Evolutionary conservation across 2,888 invertebrate genomes (phyloP).

Genomic region (Calliopum simillimum): DNA sequence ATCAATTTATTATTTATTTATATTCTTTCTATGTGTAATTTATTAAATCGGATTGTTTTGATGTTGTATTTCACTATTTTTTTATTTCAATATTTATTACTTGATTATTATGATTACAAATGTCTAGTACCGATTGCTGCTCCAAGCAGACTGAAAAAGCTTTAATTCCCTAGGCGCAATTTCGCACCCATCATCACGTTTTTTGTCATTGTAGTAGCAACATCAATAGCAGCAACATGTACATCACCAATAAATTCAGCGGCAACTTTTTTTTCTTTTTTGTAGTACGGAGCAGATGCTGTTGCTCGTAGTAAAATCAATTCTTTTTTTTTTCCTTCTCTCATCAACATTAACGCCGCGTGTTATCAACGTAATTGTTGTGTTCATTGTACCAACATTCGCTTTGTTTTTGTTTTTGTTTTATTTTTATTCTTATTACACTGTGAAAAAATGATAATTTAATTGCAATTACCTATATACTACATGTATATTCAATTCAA

Average conservation of each 20-base stretch:
- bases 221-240: background rate
- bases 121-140: constrained; percentile 24
- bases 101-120: constrained; percentile 18
- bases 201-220: background rate
- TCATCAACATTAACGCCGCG: constrained; percentile 14
- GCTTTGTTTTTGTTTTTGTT: constrained; percentile 10
- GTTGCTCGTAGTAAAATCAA: constrained; percentile 6
- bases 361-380: constrained; percentile 28
- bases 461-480: too few species aligned
- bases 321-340: constrained; percentile 14
- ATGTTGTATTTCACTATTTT: constrained; percentile 11
- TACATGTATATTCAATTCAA: too few species aligned
- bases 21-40: constrained; percentile 16
- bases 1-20: background rate
- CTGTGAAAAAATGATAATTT: background rate
- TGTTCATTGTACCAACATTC: background rate
- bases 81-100: constrained; percentile 30
- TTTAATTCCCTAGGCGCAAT: background rate
- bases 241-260: background rate
- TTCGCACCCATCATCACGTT: constrained; percentile 18
- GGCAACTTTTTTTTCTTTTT: constrained; percentile 7
- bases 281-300: background rate
- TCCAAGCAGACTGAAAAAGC: constrained; percentile 17
- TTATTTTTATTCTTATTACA: background rate
- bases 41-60: background rate